Conservation (phyloP, 92 coral and sea anemone genomes). For the Paragorgia papillata region DNA sequence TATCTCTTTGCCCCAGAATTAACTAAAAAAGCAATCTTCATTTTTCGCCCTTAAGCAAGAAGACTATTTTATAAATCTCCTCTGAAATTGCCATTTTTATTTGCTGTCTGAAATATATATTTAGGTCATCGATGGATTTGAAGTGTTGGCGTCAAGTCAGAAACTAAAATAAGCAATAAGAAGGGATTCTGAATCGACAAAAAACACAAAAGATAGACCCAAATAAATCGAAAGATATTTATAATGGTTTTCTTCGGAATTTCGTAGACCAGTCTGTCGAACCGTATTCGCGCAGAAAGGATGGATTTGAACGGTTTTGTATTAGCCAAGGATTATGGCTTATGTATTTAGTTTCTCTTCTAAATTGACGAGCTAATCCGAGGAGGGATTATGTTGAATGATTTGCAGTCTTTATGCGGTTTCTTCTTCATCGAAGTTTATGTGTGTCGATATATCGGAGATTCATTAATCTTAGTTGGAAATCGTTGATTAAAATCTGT, state of each 20-base stretch:
- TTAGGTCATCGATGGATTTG: constrained; percentile 21
- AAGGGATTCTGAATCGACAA: not conserved
- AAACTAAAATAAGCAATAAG: not conserved
- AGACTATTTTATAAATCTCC: too few relatives aligned
- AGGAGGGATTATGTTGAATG: not conserved
- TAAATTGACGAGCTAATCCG: not conserved
- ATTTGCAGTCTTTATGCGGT: not conserved
- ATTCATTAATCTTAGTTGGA: not conserved
- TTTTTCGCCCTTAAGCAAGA: too few relatives aligned
- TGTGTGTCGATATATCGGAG: not conserved
- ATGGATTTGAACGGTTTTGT: too few relatives aligned
- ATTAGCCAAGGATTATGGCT: too few relatives aligned
- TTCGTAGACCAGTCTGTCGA: too few relatives aligned
- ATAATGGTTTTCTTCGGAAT: too few relatives aligned
- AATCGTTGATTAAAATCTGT: not conserved
- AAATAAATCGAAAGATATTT: too few relatives aligned
- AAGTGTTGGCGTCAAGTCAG: constrained; percentile 5
- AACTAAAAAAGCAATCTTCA: too few relatives aligned
- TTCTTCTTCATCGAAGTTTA: not conserved
- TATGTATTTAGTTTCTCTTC: not conserved
- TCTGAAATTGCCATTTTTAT: too few relatives aligned
- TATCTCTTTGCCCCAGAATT: too few relatives aligned
- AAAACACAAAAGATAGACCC: not conserved
- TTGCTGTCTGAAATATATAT: too few relatives aligned
- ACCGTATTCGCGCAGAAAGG: too few relatives aligned